A percentile compares a stretch with the other conserved stretches of the same genome.
Evolutionary conservation across 2,113 vertebrate genomes (phyloP).

Genomic region (Rattus rattus): DNA sequence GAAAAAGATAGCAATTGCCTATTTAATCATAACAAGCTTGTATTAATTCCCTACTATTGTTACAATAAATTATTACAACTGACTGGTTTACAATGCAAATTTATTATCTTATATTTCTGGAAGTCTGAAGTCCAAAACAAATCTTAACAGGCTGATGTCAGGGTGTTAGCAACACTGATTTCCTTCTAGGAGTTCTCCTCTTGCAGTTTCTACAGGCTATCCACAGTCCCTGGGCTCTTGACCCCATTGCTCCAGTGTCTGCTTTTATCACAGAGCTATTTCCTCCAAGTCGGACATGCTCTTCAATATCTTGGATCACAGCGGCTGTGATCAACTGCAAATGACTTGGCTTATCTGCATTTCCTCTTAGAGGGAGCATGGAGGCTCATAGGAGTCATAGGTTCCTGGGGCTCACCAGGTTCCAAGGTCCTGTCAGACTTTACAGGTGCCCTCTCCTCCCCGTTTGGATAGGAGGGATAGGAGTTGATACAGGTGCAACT

Average conservation of each 20-base stretch:
- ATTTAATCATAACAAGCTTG: slow-evolving; percentile 17
- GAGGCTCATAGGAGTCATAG: not conserved
- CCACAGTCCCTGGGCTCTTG: not conserved
- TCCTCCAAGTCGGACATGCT: not conserved
- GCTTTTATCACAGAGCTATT: not conserved
- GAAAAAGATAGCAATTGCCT: not conserved
- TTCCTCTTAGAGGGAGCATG: no score
- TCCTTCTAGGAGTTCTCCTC: not conserved
- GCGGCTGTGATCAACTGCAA: not conserved
- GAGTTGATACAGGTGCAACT: not conserved
- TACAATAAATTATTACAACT: slow-evolving; percentile 6
- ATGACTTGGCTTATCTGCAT: not conserved
- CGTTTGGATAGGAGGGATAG: not conserved
- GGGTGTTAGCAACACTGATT: not conserved
- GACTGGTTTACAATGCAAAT: not conserved
- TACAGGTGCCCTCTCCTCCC: not conserved
- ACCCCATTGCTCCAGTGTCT: not conserved
- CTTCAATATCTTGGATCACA: not conserved
- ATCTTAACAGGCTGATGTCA: not conserved
- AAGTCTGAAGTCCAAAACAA: not conserved
- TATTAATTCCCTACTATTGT: not conserved
- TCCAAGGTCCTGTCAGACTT: not conserved
- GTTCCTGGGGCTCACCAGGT: not conserved
- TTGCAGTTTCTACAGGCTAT: not conserved
- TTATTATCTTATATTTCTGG: not conserved